Base-by-base conservation (phyloP, 2,888 invertebrate species). In the Dinocampus coccinellae region DNA sequence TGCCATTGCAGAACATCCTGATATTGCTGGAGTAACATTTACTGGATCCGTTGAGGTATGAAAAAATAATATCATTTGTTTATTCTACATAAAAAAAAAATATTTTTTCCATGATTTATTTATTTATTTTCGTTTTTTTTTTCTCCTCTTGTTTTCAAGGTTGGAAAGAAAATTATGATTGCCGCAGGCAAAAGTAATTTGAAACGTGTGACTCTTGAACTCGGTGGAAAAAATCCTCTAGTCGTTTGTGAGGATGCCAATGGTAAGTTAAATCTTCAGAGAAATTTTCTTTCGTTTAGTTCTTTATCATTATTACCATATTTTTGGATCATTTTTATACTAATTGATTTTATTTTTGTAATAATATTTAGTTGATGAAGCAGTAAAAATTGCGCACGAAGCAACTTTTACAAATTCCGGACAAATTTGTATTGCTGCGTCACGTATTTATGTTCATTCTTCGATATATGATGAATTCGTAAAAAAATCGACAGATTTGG, bases 201-300 rank as follows among this genome's bases (percentile, higher is more conserved):
- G 64, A 97, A 97, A 85, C 90, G 93, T 69, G 92, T 96, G 0
- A 93, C 94, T 2, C 88, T 97, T 69, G 97, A 97, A 85, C 89
- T 97, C 47, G 97, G 97, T 47, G 97, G 97, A 73, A 97, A 97
- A 87, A 95, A 95, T 84, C 96, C 97, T 0, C 88, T 96, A 20
- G 94, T 97, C 16, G 90, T 97, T 13, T 95, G 95, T 82, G 92
- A 93, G 75, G 96, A 96, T 88, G 93, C 91, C 57, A 91, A 95
- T 84, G 88, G 95, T 94, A 42, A 42, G 66, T 36, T 11, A 13
- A 24, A 64, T 6, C 29, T 11, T 13, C 11, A 33, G 11, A 64
- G 13, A 29, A 39, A 29, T n/a, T n/a, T n/a, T n/a, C n/a, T n/a
- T n/a, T n/a, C n/a, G n/a, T n/a, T n/a, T n/a, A n/a, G n/a, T n/a